phyloP scores from a whole-genome alignment of 2,888 invertebrate genomes.

The Apoda limacodes region DNA sequence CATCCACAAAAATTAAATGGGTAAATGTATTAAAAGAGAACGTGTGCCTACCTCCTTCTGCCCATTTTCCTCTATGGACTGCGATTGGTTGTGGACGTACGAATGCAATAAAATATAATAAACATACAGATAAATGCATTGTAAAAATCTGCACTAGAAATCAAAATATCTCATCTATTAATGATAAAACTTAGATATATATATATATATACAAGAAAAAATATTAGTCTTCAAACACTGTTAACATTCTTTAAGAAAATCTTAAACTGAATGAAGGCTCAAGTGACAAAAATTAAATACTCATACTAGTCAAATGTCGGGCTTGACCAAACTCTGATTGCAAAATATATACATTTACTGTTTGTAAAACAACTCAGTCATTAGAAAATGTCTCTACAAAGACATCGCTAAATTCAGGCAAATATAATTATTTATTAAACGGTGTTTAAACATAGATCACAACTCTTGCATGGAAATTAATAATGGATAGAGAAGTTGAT shows the following conservation, averaged over 20 bases:
- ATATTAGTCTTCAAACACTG: conserved; percentile 47
- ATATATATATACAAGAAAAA: conserved; percentile 45
- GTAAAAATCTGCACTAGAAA: conserved; percentile 58
- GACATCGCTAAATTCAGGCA: conserved; percentile 65
- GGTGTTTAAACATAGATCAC: conserved; percentile 61
- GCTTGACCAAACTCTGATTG: conserved; percentile 46
- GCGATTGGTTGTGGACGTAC: conserved; percentile 69
- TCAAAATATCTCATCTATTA: conserved; percentile 45
- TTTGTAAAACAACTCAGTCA: conserved; percentile 54
- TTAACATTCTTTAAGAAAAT: conserved; percentile 51
- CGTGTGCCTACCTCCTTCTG: conserved; percentile 65
- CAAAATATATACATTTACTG: conserved; percentile 66
- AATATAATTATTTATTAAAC: conserved; percentile 52
- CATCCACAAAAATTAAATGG: conserved; percentile 16
- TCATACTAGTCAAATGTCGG: conserved; percentile 54
- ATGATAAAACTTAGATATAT: conserved; percentile 44
- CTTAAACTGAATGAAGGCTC: conserved; percentile 48
- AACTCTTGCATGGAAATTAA: conserved; percentile 65
- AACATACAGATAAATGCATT: conserved; percentile 68
- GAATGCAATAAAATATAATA: conserved; percentile 70
- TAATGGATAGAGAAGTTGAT: conserved; percentile 66
- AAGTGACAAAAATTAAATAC: conserved; percentile 53
- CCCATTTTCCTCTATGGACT: conserved; percentile 69
- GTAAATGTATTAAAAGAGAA: conserved; percentile 48
- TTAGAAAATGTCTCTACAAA: conserved; percentile 63